Conservation (phyloP, 1,140 invertebrate species). For the Hypsibius dujardini region DNA sequence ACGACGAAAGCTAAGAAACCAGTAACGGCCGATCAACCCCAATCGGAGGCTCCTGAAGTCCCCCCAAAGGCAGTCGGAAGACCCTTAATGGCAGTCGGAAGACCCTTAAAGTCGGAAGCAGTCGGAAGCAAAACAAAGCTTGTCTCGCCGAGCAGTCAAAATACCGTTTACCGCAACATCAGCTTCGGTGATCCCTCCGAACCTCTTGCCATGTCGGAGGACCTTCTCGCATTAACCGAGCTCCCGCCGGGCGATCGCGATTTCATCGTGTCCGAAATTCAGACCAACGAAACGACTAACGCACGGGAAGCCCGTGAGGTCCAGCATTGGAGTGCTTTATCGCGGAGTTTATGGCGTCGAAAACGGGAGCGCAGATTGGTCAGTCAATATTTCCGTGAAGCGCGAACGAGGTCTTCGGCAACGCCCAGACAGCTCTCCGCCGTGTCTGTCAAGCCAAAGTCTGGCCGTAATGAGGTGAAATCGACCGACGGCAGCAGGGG, state of each 20-base stretch:
- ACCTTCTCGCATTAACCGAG: not conserved
- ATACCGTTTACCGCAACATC: not conserved
- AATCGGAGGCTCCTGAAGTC: no score
- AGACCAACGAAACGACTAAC: not conserved
- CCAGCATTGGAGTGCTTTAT: no score
- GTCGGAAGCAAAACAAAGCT: not conserved
- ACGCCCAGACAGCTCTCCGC: no score
- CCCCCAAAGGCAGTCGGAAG: not conserved
- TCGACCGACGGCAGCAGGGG: no score
- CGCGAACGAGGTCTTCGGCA: no score
- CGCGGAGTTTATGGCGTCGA: no score
- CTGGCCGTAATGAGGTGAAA: no score
- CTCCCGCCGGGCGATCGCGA: not conserved
- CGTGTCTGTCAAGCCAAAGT: no score
- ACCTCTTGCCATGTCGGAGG: not conserved
- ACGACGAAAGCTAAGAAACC: not conserved
- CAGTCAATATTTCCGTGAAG: no score
- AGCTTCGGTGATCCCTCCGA: not conserved
- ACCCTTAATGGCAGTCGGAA: not conserved
- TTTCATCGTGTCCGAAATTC: not conserved
- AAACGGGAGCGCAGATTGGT: no score
- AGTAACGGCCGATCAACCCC: no score
- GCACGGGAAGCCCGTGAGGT: not conserved
- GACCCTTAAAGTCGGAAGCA: not conserved
- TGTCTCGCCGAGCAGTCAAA: not conserved